Evolutionary conservation across 2,113 vertebrate species (phyloP).

Genomic region (Gallinago paraguaiae): DNA sequence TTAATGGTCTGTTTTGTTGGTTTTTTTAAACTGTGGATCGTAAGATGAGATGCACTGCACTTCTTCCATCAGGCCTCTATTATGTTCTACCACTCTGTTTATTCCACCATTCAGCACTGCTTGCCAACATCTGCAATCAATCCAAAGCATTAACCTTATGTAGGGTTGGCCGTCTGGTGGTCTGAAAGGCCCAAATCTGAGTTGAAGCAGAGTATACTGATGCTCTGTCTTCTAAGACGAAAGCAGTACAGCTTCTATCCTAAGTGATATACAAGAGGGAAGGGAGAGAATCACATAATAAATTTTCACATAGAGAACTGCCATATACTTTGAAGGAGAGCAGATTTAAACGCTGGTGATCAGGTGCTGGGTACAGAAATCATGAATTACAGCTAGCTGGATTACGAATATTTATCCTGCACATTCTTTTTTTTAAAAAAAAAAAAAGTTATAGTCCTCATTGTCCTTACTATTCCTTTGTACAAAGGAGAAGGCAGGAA

Average conservation of each 20-base stretch:
- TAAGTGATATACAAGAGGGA: slow-evolving; percentile 75
- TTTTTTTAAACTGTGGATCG: neutral
- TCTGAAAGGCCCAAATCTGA: slow-evolving; percentile 75
- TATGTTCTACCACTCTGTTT: slow-evolving; percentile 39
- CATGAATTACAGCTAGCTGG: neutral
- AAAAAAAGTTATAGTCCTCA: neutral
- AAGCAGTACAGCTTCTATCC: slow-evolving; percentile 77
- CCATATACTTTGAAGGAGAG: slow-evolving; percentile 21
- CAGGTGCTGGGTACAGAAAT: slow-evolving; percentile 8
- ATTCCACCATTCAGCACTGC: slow-evolving; percentile 66
- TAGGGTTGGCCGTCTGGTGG: slow-evolving; percentile 68
- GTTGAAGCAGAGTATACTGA: slow-evolving; percentile 70
- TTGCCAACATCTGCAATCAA: slow-evolving; percentile 74
- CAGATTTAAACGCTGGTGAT: neutral
- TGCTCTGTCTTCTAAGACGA: slow-evolving; percentile 75
- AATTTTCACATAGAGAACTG: slow-evolving; percentile 58
- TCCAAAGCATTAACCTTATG: slow-evolving; percentile 77
- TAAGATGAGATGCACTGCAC: neutral
- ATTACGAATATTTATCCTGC: neutral
- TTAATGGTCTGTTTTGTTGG: neutral
- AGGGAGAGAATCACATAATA: slow-evolving; percentile 70
- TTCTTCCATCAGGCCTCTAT: slow-evolving; percentile 46
- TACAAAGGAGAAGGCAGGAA: neutral
- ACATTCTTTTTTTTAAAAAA: neutral
- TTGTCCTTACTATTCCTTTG: neutral